phyloP scores from a whole-genome alignment of 2,797 vertebrate genomes.

The Acanthurus leucopareius region DNA sequence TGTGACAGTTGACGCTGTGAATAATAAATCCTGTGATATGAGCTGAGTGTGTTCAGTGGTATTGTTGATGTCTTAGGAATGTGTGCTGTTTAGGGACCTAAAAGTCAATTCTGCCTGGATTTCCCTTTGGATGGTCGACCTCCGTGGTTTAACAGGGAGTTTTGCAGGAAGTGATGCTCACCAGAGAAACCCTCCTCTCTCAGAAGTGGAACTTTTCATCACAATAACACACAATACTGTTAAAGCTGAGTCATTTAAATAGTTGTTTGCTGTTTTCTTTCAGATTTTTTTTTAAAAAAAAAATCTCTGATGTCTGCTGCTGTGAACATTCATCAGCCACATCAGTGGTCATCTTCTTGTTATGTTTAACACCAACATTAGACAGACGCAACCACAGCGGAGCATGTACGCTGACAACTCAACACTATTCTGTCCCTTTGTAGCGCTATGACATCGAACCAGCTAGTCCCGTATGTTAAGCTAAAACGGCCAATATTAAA shows the following conservation, averaged over 20 bases:
- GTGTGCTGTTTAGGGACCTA: background rate
- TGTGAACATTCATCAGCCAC: background rate
- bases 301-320: too few species aligned
- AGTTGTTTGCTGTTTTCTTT: background rate
- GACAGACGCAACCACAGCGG: conserved; percentile 11
- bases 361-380: background rate
- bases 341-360: background rate
- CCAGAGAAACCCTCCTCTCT: background rate
- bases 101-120: conserved; percentile 20
- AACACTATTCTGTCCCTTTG: conserved; percentile 6
- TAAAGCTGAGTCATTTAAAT: conserved; percentile 11
- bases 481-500: conserved; percentile 8
- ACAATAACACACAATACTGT: background rate
- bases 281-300: too few species aligned
- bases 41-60: background rate
- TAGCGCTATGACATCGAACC: conserved; percentile 1
- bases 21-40: background rate
- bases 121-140: conserved; percentile 1
- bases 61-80: conserved; percentile 9
- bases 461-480: background rate
- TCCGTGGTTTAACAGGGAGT: background rate
- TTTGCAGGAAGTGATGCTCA: background rate
- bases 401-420: background rate
- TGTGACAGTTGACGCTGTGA: background rate
- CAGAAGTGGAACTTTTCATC: background rate